Percentiles rank a stretch among this genome's conserved stretches.
phyloP scores from a whole-genome alignment of 2,888 invertebrate genomes.

The Drosophila affinis region DNA sequence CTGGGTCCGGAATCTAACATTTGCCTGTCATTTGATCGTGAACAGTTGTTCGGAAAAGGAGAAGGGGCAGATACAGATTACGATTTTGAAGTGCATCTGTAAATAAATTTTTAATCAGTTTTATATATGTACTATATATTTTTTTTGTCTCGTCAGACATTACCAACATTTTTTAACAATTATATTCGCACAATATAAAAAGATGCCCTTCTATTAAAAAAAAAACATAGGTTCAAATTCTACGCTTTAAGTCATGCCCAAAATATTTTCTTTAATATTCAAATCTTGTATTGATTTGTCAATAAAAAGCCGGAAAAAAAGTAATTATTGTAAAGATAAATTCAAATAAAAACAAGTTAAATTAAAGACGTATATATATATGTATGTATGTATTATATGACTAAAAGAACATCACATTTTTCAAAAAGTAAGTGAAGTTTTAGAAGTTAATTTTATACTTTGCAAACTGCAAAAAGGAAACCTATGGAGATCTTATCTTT shows the following conservation, averaged over 20 bases:
- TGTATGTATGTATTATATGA: no score
- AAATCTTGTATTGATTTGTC: no score
- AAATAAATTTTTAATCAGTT: constrained; percentile 8
- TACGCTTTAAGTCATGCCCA: not conserved
- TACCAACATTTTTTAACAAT: not conserved
- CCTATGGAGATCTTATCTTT: no score
- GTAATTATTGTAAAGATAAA: no score
- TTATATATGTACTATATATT: not conserved
- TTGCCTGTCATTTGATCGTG: constrained; percentile 68
- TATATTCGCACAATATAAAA: not conserved
- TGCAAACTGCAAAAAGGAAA: no score
- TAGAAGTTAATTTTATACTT: no score
- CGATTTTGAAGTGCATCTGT: constrained; percentile 24
- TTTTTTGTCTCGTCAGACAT: not conserved
- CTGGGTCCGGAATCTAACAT: constrained; percentile 3
- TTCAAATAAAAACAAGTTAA: no score
- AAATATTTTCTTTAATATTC: no score
- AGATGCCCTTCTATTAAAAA: not conserved
- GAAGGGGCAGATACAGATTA: constrained; percentile 7
- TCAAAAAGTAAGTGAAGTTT: no score
- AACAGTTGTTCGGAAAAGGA: constrained; percentile 53
- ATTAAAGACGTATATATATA: no score
- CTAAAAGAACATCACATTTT: no score
- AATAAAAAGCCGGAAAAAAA: no score
- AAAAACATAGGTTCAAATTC: not conserved